Conservation (phyloP, 2,888 invertebrate species). For the Achlya flavicornis region DNA sequence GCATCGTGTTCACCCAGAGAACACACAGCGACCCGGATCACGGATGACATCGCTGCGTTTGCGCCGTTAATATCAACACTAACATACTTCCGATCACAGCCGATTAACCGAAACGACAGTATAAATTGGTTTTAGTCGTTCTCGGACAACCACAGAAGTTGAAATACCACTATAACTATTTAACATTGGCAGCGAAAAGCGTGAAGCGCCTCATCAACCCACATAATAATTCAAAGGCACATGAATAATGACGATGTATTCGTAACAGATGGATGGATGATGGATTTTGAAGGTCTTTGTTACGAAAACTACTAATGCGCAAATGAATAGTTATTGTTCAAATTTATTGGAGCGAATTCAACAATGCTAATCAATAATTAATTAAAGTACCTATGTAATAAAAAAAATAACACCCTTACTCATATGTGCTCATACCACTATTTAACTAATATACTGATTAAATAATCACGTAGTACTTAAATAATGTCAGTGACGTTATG, state of each 20-base stretch:
- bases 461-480: too few relatives aligned
- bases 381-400: background rate
- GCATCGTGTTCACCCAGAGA: constrained; percentile 26
- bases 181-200: background rate
- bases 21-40: constrained; percentile 70
- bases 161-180: background rate
- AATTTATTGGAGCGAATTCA: background rate
- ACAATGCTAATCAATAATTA: background rate
- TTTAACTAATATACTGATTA: too few relatives aligned
- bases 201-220: constrained; percentile 6
- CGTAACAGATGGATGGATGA: background rate
- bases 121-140: constrained; percentile 22
- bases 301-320: background rate
- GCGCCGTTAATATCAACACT: constrained; percentile 52
- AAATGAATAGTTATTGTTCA: background rate
- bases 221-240: constrained; percentile 7
- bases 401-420: too few relatives aligned
- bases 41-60: constrained; percentile 55
- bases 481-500: too few relatives aligned
- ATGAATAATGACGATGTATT: constrained; percentile 5
- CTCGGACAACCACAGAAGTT: constrained; percentile 6
- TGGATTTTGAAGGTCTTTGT: background rate
- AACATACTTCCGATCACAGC: constrained; percentile 58
- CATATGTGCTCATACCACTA: too few relatives aligned
- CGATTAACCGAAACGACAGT: constrained; percentile 36